Percentiles rank a stretch among this genome's conserved stretches.
Evolutionary conservation across 1,140 invertebrate species (phyloP).

Genomic region (Mylabris phalerata): DNA sequence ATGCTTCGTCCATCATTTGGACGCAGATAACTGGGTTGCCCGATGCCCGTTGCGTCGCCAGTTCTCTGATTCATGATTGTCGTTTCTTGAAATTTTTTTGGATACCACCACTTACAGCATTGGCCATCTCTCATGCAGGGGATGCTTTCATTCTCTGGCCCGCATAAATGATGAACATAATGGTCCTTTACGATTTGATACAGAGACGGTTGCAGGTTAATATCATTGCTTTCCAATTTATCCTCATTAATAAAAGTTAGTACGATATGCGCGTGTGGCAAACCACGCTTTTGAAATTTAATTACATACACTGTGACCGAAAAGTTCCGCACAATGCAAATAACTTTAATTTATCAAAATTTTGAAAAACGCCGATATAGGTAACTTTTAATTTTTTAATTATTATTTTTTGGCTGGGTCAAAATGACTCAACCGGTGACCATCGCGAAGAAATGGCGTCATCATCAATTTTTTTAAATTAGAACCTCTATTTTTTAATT

Average conservation of each 20-base stretch:
- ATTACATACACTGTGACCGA: constrained; percentile 1
- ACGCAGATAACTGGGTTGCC: too few relatives aligned
- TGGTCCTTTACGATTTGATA: constrained; percentile 39
- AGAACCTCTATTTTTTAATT: too few relatives aligned
- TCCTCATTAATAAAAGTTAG: not conserved
- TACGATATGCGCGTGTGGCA: not conserved
- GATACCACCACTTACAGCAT: not conserved
- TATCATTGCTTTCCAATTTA: constrained; percentile 10
- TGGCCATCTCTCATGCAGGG: constrained; percentile 13
- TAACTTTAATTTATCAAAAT: too few relatives aligned
- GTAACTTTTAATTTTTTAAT: too few relatives aligned
- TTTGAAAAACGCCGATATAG: too few relatives aligned
- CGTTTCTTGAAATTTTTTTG: not conserved
- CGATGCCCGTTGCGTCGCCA: not conserved
- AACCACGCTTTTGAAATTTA: constrained; percentile 15
- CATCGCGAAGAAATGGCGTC: too few relatives aligned
- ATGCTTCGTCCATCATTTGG: too few relatives aligned
- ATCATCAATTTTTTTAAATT: too few relatives aligned
- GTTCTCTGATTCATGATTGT: not conserved
- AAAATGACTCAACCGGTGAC: too few relatives aligned
- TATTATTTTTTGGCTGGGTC: too few relatives aligned
- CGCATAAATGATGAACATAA: constrained; percentile 36
- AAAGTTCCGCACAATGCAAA: too few relatives aligned
- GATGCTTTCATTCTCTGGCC: constrained; percentile 28
- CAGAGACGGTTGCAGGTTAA: constrained; percentile 37